Percentiles rank a stretch among this genome's conserved stretches.
phyloP scores from a whole-genome alignment of 1,140 invertebrate species.

The Danaus plexippus region DNA sequence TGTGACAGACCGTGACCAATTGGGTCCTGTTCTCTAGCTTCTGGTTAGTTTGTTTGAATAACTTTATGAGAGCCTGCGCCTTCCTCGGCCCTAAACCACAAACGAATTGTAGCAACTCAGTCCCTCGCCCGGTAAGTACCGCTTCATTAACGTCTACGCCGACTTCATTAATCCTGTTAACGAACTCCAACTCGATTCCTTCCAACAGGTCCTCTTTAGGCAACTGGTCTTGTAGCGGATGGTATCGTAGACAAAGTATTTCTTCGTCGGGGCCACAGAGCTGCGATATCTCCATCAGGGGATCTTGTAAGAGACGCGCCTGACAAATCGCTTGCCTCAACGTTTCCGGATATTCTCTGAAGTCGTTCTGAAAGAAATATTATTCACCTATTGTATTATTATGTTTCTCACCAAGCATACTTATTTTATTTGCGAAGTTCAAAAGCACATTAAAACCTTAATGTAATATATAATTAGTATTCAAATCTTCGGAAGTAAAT shows the following conservation, averaged over 20 bases:
- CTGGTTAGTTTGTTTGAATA: constrained; percentile 94
- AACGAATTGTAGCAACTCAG: constrained; percentile 96
- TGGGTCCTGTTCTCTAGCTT: constrained; percentile 95
- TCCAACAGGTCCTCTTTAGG: constrained; percentile 89
- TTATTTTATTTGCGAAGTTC: too few species aligned
- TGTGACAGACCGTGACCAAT: constrained; percentile 93
- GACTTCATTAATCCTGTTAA: constrained; percentile 95
- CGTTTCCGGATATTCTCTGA: constrained; percentile 91
- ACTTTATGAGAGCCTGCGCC: constrained; percentile 90
- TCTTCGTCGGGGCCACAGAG: constrained; percentile 96
- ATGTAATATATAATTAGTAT: background rate
- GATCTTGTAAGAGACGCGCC: constrained; percentile 94
- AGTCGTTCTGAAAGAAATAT: constrained; percentile 76
- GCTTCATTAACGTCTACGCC: constrained; percentile 98
- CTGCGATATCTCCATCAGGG: constrained; percentile 95
- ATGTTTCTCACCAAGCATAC: background rate
- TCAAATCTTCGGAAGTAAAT: constrained; percentile 9
- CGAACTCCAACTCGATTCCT: constrained; percentile 91
- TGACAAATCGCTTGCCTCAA: constrained; percentile 93
- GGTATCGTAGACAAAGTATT: constrained; percentile 93
- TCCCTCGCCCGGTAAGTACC: constrained; percentile 88
- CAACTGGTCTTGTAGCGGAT: constrained; percentile 90
- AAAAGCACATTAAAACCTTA: background rate
- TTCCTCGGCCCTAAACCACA: constrained; percentile 98
- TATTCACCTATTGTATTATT: too few species aligned